These are phyloP conservation scores for Sthenelais limicola DNA, from an alignment of 2,888 invertebrate species.

Conservation along the genomic window DNA sequence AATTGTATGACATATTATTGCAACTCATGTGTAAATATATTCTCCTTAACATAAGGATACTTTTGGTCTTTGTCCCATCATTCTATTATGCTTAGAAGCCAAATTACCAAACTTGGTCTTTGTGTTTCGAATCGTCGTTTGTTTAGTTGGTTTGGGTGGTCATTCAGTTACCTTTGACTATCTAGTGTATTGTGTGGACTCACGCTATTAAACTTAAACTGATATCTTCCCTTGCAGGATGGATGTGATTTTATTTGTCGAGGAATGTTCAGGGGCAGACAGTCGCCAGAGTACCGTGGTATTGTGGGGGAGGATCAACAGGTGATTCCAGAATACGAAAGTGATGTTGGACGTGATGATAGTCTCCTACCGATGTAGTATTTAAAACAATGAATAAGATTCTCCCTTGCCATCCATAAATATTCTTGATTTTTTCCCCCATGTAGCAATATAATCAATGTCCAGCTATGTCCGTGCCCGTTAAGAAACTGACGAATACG, in stretches of 20 bases:
- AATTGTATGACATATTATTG: too few species aligned
- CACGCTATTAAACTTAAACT: not conserved
- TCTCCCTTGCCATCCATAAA: not conserved
- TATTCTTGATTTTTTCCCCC: not conserved
- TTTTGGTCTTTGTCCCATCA: too few species aligned
- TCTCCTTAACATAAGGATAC: too few species aligned
- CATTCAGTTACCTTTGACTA: too few species aligned
- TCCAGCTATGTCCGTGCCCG: too few species aligned
- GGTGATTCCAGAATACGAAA: constrained; percentile 55
- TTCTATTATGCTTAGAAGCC: too few species aligned
- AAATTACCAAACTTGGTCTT: too few species aligned
- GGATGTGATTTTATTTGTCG: constrained; percentile 71
- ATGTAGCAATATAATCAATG: too few species aligned
- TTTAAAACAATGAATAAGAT: not conserved
- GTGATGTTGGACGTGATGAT: constrained; percentile 49
- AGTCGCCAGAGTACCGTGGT: constrained; percentile 66
- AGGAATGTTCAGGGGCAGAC: constrained; percentile 55
- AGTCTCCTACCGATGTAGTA: constrained; percentile 26
- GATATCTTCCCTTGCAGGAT: constrained; percentile 60
- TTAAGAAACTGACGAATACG: too few species aligned
- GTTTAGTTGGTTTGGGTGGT: too few species aligned
- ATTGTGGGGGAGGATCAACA: constrained; percentile 71
- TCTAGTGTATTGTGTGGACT: not conserved
- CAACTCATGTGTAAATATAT: too few species aligned
- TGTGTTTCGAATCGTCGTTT: too few species aligned